Conservation (phyloP, 2,113 vertebrate species). For the Serinus canaria region DNA sequence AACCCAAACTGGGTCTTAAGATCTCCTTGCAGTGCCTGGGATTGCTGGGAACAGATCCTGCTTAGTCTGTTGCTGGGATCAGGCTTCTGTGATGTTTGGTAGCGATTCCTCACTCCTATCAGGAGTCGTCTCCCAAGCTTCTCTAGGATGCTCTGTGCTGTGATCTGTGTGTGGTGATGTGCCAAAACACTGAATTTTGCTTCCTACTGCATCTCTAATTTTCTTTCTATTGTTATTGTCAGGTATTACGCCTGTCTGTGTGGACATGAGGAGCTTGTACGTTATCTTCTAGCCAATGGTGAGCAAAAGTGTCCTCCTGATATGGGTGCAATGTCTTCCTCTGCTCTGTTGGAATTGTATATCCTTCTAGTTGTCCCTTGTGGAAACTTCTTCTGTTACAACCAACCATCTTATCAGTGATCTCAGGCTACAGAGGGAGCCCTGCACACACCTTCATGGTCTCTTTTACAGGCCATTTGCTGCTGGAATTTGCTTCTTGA, state of each 20-base stretch:
- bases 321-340: not conserved
- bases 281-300: slow-evolving; percentile 93
- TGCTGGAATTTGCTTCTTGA: not conserved
- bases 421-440: not conserved
- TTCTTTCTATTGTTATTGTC: not conserved
- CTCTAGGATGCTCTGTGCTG: not conserved
- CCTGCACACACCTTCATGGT: not conserved
- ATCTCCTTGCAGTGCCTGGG: not conserved
- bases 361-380: not conserved
- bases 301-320: slow-evolving; percentile 33
- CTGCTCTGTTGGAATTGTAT: not conserved
- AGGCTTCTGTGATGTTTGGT: not conserved
- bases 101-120: not conserved
- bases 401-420: not conserved
- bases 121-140: not conserved
- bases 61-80: not conserved
- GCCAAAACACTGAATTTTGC: not conserved
- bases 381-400: not conserved
- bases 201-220: not conserved
- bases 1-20: not conserved
- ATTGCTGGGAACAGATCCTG: not conserved
- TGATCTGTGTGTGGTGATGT: not conserved
- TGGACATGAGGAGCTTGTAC: slow-evolving; percentile 94
- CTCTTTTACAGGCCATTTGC: not conserved
- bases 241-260: slow-evolving; percentile 97